Base-by-base conservation (phyloP, 2,888 invertebrate species). In the Carabus problematicus region DNA sequence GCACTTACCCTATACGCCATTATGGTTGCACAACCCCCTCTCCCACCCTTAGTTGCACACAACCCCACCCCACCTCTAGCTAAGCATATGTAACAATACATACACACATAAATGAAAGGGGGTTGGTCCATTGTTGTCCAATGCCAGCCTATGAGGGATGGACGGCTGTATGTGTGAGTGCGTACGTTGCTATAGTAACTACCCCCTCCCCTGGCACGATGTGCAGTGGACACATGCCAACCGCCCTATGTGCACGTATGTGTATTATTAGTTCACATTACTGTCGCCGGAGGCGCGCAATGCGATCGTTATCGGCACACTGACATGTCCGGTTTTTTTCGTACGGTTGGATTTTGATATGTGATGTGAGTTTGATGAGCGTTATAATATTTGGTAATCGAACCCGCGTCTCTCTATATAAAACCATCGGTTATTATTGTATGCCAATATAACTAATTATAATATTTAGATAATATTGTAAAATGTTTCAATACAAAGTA, bases 71-170 rank as follows among this genome's bases (percentile, higher is more conserved):
- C 29, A 29, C 29, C 29, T 6, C 29, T n/a, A n/a, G n/a, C n/a
- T n/a, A n/a, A n/a, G n/a, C n/a, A n/a, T n/a, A 3, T n/a, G 3
- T 55, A 64, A 64, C 64, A 64, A 64, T 64, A 18, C 64, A 29
- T 6, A 29, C 29, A 29, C 6, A 29, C 29, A 29, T 29, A 29
- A 3, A 29, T 6, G 29, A 4, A 19, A 18, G 43, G 55, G 64
- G 64, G 54, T 64, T 45, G 45, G 55, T 64, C 42, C 55, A 64
- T 64, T 64, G 64, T 64, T 64, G 45, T 42, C 64, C 64, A 64
- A 64, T 64, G 42, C 40, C 3, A 55, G 64, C 9, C n/a, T 12
- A 7, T 55, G 55, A 55, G 45, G 64, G 64, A 56, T 55, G 64
- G 64, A 11, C 12, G 39, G 2, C 3, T 9, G 12, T 14, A 52